Evolutionary conservation across 2,113 vertebrate genomes (phyloP).

Genomic region (Zapornia atra): DNA sequence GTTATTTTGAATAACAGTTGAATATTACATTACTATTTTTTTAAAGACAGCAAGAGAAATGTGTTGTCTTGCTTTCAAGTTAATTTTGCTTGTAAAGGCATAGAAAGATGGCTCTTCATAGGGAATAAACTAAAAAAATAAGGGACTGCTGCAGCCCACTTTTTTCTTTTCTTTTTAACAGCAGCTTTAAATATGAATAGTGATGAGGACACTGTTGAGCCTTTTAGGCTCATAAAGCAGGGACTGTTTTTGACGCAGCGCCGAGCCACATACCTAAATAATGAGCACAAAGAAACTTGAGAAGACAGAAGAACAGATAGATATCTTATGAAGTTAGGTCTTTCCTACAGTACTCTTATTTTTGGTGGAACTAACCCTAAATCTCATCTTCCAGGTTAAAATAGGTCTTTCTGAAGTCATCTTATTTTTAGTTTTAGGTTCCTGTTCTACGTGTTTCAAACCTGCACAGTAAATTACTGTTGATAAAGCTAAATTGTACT

Average conservation of each 20-base stretch:
- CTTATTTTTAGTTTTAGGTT: not conserved
- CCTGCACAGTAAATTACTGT: not conserved
- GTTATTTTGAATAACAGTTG: not conserved
- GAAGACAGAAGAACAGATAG: not conserved
- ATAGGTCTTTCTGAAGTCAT: not conserved
- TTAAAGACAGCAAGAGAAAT: not conserved
- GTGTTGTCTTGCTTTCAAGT: not conserved
- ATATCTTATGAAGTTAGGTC: not conserved
- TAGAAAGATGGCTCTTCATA: not conserved
- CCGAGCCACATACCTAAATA: not conserved
- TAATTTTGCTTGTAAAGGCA: not conserved
- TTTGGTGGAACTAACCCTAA: not conserved
- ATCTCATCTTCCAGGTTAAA: not conserved
- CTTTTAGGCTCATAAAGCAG: not conserved
- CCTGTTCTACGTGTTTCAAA: not conserved
- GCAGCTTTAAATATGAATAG: not conserved
- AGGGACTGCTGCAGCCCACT: not conserved
- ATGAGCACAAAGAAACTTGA: not conserved
- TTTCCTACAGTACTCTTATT: not conserved
- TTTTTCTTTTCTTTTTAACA: too few relatives aligned
- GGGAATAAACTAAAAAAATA: not conserved
- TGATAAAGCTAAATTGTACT: not conserved
- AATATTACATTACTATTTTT: not conserved
- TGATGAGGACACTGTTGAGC: not conserved
- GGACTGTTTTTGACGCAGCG: not conserved